Evolutionary conservation across 2,797 vertebrate species (phyloP).

Genomic region (Parotocinclus haroldoi): DNA sequence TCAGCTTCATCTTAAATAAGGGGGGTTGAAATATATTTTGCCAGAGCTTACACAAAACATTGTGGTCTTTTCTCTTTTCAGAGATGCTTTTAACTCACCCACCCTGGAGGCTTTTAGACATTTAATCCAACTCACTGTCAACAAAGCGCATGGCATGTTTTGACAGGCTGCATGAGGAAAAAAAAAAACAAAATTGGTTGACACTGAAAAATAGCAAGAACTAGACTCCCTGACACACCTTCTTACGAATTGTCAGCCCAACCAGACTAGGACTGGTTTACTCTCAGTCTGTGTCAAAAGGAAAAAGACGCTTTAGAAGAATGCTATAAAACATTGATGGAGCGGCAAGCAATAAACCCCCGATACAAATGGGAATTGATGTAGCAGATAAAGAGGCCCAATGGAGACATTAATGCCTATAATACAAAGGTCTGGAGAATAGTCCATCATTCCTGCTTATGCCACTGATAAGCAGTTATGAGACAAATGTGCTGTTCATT

Average conservation of each 20-base stretch:
- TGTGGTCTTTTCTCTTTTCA: no score
- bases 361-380: slow-evolving; percentile 37
- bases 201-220: neutral
- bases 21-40: slow-evolving; percentile 5
- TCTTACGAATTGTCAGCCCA: no score
- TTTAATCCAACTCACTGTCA: neutral
- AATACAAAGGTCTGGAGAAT: slow-evolving; percentile 30
- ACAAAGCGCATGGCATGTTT: no score
- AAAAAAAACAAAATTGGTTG: no score
- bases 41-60: neutral
- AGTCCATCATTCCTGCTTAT: slow-evolving; percentile 38
- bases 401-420: slow-evolving; percentile 39
- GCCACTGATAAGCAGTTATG: slow-evolving; percentile 38
- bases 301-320: slow-evolving; percentile 20
- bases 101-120: no score
- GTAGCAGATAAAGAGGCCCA: slow-evolving; percentile 38
- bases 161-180: no score
- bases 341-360: slow-evolving; percentile 38
- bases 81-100: no score
- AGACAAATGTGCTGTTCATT: slow-evolving; percentile 37
- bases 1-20: slow-evolving; percentile 22
- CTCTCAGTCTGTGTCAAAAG: slow-evolving; percentile 24
- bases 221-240: slow-evolving; percentile 16
- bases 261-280: slow-evolving; percentile 1
- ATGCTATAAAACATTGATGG: slow-evolving; percentile 33